phyloP scores from a whole-genome alignment of 2,888 invertebrate genomes.

The Oasisia sp. region DNA sequence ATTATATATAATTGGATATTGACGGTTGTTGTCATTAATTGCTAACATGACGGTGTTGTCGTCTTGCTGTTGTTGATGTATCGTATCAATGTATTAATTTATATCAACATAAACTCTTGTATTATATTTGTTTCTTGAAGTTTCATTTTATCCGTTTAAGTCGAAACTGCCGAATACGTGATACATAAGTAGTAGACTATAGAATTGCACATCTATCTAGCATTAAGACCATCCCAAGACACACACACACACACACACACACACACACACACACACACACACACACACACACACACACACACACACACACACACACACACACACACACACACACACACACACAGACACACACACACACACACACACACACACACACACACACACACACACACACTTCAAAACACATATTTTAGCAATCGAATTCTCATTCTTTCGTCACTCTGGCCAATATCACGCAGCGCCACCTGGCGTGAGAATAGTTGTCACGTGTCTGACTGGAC shows the following conservation, averaged over 20 bases:
- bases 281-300: too few species aligned
- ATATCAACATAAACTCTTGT: neutral
- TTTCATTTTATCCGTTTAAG: neutral
- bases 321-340: too few species aligned
- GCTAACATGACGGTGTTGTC: neutral
- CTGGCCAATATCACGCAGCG: neutral
- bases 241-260: too few species aligned
- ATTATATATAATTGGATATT: neutral
- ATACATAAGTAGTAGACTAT: too few species aligned
- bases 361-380: too few species aligned
- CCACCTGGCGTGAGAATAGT: neutral
- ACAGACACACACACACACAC: too few species aligned
- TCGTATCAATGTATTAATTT: slow-evolving; percentile 5
- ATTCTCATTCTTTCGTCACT: neutral
- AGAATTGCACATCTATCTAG: too few species aligned
- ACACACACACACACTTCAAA: neutral
- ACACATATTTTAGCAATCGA: neutral
- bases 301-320: too few species aligned
- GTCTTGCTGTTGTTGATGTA: neutral
- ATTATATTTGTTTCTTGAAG: neutral
- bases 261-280: too few species aligned
- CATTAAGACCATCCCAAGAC: too few species aligned
- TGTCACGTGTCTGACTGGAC: neutral
- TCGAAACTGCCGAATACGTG: neutral
- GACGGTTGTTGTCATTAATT: neutral